Conservation (phyloP, 2,113 vertebrate species). For the Urocitellus parryii region DNA sequence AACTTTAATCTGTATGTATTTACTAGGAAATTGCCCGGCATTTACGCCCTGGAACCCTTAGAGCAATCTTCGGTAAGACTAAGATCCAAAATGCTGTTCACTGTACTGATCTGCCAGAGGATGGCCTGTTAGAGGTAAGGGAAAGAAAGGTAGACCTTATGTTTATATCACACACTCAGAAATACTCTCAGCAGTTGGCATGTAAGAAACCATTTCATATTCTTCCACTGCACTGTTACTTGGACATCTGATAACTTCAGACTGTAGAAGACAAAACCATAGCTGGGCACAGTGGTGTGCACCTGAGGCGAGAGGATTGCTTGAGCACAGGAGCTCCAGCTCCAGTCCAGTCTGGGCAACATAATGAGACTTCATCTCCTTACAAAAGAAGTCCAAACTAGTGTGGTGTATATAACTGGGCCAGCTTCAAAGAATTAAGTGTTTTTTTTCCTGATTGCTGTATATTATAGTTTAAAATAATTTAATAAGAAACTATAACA, state of each 20-base stretch:
- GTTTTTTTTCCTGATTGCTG: not conserved
- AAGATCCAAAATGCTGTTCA: constrained; percentile 96
- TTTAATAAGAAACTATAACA: not conserved
- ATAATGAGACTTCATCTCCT: not conserved
- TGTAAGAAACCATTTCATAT: not conserved
- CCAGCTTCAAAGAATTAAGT: not conserved
- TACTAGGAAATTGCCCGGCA: constrained; percentile 93
- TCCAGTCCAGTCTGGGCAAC: not conserved
- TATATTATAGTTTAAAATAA: not conserved
- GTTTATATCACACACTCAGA: not conserved
- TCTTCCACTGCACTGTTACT: not conserved
- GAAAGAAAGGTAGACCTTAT: not conserved
- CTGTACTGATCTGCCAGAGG: constrained; percentile 97
- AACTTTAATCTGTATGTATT: constrained; percentile 45
- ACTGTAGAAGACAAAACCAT: not conserved
- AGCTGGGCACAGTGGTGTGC: too few relatives aligned
- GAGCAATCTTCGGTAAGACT: constrained; percentile 93
- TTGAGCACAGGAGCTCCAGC: not conserved
- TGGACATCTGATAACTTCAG: not conserved
- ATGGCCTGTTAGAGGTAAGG: constrained; percentile 94
- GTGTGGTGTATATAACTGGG: not conserved
- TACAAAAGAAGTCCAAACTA: not conserved
- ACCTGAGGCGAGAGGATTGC: not conserved
- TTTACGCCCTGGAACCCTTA: constrained; percentile 92
- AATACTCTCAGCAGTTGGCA: not conserved